Evolutionary conservation across 2,888 invertebrate species (phyloP), one percentile per base, ranked within the genome.

Genomic region (Belgica antarctica): DNA sequence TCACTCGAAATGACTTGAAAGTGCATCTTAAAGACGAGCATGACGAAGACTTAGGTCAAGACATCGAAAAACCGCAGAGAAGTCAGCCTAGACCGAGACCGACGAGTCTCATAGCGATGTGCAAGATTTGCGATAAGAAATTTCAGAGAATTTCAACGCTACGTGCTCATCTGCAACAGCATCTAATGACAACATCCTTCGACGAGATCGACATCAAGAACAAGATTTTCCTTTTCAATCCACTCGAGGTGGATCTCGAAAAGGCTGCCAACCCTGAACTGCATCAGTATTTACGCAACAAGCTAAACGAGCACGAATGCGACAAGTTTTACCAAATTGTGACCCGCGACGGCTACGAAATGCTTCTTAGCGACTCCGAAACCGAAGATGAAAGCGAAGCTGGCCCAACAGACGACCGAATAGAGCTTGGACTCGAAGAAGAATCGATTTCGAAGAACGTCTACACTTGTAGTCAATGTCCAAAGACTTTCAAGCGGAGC

Each of bases 381-480:
- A 79, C 79, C 1, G 80, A 79, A 19, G 73, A 73, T n/a, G 79
- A 78, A 62, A 34, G 65, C 0, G 74, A 72, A 2, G 47, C 1
- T 8, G 69, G 0, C 41, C 34, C 41, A 15, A 52, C 68, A 0
- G 68, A 68, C 24, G 68, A 70, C n/a, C 28, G 59, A 24, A 70
- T 61, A 10, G 70, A 70, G 19, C 19, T 70, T 8, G 12, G 52
- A 3, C 28, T 57, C 27, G 68, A 68, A 5, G 34, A 31, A 57
- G 24, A 7, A 31, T 12, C 31, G 65, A 71, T n/a, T n/a, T n/a
- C 3, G 72, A 71, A 41, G 12, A 72, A 72, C 62, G 73, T 78
- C 46, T 75, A 80, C 73, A 75, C 78, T 28, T 83, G 82, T 72
- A 76, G 74, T 7, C 73, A 76, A n/a, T 82, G 82, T 71, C 78